Percentiles rank a stretch among this genome's conserved stretches.
Conservation (phyloP, 2,113 vertebrate genomes). For the Rhea pennata region DNA sequence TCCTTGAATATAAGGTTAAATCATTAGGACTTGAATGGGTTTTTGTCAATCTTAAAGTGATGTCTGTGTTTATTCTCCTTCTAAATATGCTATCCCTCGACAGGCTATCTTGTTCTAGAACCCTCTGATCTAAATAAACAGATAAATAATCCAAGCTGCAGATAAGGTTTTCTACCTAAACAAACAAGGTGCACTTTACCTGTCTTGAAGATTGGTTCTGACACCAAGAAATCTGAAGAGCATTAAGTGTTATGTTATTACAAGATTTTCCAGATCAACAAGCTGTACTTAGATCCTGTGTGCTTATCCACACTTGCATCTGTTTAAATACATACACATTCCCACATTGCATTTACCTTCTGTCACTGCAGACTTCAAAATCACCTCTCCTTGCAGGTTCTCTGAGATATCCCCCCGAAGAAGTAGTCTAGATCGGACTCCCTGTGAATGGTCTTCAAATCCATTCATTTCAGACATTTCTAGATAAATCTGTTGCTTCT, state of each 20-base stretch:
- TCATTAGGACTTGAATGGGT: background rate
- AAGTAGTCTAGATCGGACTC: conserved; percentile 68
- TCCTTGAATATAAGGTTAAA: background rate
- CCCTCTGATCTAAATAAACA: background rate
- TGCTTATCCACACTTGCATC: background rate
- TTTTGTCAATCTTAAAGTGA: background rate
- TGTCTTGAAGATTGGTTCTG: background rate
- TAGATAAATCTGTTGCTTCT: conserved; percentile 92
- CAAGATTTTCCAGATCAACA: background rate
- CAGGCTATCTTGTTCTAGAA: background rate
- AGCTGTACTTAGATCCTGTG: background rate
- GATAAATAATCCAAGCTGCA: background rate
- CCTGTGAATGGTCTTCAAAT: conserved; percentile 75
- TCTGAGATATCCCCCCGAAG: conserved; percentile 83
- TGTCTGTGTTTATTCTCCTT: background rate
- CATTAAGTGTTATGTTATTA: background rate
- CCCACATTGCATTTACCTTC: conserved; percentile 79
- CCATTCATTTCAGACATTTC: conserved; percentile 85
- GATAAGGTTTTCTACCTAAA: background rate
- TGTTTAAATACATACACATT: background rate
- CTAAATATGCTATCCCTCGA: background rate
- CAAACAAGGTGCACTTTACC: too few species aligned
- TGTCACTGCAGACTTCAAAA: conserved; percentile 88
- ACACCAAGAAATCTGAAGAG: background rate
- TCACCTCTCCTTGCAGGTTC: conserved; percentile 86